Base-by-base conservation (phyloP, 2,113 vertebrate genomes). In the Hypanus sabinus region DNA sequence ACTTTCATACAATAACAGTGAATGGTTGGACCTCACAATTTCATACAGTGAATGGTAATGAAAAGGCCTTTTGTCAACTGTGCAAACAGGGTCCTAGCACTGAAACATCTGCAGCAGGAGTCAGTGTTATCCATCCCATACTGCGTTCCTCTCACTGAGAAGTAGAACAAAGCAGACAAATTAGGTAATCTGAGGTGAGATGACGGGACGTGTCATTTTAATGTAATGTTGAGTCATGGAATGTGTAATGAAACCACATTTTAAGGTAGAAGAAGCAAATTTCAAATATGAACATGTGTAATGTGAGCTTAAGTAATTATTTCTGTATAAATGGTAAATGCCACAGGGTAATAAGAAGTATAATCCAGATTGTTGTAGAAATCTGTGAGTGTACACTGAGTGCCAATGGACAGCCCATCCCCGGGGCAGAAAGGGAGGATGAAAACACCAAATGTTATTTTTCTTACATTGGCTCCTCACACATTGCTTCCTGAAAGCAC, bases 51-150 rank as follows among this genome's bases (percentile, higher is more conserved):
- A 22, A 20, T 92, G n/a, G 38, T 92, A 18, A 92, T 92, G 88
- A 92, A 92, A 91, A 71, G 88, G 88, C 57, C 33, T 92, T 68
- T 92, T 92, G 88, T 92, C 62, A 92, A 22, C 88, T 71, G 88
- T 92, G 30, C 88, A 92, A 92, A 70, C 65, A 70, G n/a, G 30
- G 27, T 65, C 30, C 65, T 33, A 24, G 88, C 14, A 36, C 65
- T 70, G 22, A 92, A 92, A 24, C 88, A 92, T 68, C 88, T 92
- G 88, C 9, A 33, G 88, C 65, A 36, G 88, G 65, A 71, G 33
- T 30, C 65, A 92, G 62, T 36, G n/a, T 68, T 71, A 62, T 70
- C 57, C 68, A 71, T 71, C n/a, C 46, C 80, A 71, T 62, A 91
- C 88, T 68, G n/a, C 88, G 36, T 91, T 65, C 60, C 88, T 36